These are phyloP conservation scores for Porites rus DNA, from an alignment of 92 coral and sea anemone genomes.

Conservation along the genomic window DNA sequence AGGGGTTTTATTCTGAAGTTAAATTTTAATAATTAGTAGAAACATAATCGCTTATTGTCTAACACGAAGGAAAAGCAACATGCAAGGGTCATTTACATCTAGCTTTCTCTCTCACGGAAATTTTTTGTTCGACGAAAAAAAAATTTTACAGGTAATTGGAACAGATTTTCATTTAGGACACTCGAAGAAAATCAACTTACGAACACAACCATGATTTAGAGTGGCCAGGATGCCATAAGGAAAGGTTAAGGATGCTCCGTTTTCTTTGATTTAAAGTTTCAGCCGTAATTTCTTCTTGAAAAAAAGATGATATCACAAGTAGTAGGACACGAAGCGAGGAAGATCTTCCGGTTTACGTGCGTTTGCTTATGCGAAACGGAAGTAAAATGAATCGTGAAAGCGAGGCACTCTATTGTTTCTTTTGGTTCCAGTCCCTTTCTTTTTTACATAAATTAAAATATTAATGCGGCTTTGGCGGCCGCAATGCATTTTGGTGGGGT, in stretches of 20 bases:
- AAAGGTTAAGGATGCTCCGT: background rate
- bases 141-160: too few species aligned
- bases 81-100: slow-evolving; percentile 5
- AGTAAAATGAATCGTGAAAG: background rate
- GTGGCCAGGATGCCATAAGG: background rate
- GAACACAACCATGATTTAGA: background rate
- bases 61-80: slow-evolving; percentile 17
- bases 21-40: slow-evolving; percentile 17
- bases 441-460: slow-evolving; percentile 80
- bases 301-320: background rate
- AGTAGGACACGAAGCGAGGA: slow-evolving; percentile 23
- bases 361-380: slow-evolving; percentile 13
- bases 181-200: background rate
- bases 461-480: slow-evolving; percentile 69
- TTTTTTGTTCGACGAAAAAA: background rate
- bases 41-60: slow-evolving; percentile 11
- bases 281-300: background rate
- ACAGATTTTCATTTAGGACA: too few species aligned
- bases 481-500: slow-evolving; percentile 98
- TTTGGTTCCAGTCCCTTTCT: slow-evolving; percentile 58
- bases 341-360: slow-evolving; percentile 32
- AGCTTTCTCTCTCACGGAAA: slow-evolving; percentile 4
- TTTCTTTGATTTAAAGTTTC: background rate
- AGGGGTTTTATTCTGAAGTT: slow-evolving; percentile 6
- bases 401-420: slow-evolving; percentile 87